Evolutionary conservation across 2,888 invertebrate genomes (phyloP), one percentile per base, ranked within the genome.

Genomic region (Ametastegia equiseti): DNA sequence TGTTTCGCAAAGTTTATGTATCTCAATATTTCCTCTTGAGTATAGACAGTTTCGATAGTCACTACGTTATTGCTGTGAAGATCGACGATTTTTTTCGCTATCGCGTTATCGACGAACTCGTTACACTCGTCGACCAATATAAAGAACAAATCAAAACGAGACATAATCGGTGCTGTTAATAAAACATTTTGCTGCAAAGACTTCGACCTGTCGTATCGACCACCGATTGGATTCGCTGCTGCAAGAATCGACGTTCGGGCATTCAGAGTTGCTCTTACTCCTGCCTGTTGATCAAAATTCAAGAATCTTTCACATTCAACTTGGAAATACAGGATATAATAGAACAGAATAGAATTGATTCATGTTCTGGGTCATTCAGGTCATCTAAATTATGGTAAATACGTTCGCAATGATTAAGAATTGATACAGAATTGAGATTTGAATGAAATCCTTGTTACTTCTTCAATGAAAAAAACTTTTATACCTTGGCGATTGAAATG

Each of bases 211-310:
- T 99, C 99, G 92, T 99, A 99, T 45, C 98, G 95, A 0, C 99
- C 98, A n/a, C 97, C 97, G 45, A 98, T 95, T 0, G 99, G 99
- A 93, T 99, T 99, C 0, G 99, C 99, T 0, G 99, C 99, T 0
- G 99, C 99, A 81, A 99, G 93, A 86, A 99, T 99, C 0, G 99
- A 99, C 0, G 99, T 98, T 54, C 99, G 94, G 0, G 99, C 99
- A 93, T 99, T 99, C 30, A 99, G 93, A 0, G 99, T 99, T 0
- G 99, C 99, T 86, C 99, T 95, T 0, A 99, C 96, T 1, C 99
- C 99, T 0, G 99, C 98, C 95, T 97, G 91, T 0, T 91, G 85
- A 83, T 81, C 47, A 82, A 73, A 42, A 81, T 81, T 2, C 2
- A 19, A 19, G 13, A 73, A 75, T 78, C 39, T 9, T 57, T 42